Evolutionary conservation across 2,113 vertebrate genomes (phyloP).

Genomic region (Thomomys bottae): DNA sequence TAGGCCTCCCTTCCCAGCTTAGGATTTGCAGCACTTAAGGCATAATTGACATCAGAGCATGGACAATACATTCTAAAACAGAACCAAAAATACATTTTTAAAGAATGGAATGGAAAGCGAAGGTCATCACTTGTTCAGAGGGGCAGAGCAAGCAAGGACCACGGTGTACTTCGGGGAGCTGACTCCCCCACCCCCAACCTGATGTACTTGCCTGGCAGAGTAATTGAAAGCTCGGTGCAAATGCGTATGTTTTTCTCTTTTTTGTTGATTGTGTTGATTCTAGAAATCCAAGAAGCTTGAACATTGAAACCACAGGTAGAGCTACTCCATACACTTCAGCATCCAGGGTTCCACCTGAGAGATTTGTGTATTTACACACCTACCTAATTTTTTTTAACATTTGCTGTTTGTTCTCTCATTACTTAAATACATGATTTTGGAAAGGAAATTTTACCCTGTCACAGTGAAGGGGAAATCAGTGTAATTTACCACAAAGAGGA

Average conservation of each 20-base stretch:
- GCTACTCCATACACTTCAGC: not conserved
- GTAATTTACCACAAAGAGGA: not conserved
- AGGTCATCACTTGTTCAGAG: not conserved
- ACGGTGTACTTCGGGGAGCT: not conserved
- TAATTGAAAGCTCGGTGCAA: not conserved
- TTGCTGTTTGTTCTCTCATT: not conserved
- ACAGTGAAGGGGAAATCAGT: not conserved
- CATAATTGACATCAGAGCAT: slow-evolving; percentile 31
- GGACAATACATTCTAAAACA: slow-evolving; percentile 68
- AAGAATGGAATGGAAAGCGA: slow-evolving; percentile 63
- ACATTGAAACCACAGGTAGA: not conserved
- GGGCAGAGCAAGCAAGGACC: not conserved
- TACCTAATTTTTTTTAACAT: not conserved
- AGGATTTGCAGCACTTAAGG: not conserved
- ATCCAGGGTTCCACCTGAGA: too few species aligned
- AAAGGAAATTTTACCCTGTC: not conserved
- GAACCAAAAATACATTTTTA: slow-evolving; percentile 34
- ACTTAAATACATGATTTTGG: not conserved
- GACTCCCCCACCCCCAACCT: not conserved
- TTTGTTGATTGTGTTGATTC: slow-evolving; percentile 8
- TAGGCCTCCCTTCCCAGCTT: slow-evolving; percentile 33
- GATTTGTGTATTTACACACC: not conserved
- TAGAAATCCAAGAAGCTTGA: not conserved
- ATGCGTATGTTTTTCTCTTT: not conserved
- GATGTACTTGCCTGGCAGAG: not conserved